Conservation (phyloP, 2,888 invertebrate genomes). For the Lathronympha strigana region DNA sequence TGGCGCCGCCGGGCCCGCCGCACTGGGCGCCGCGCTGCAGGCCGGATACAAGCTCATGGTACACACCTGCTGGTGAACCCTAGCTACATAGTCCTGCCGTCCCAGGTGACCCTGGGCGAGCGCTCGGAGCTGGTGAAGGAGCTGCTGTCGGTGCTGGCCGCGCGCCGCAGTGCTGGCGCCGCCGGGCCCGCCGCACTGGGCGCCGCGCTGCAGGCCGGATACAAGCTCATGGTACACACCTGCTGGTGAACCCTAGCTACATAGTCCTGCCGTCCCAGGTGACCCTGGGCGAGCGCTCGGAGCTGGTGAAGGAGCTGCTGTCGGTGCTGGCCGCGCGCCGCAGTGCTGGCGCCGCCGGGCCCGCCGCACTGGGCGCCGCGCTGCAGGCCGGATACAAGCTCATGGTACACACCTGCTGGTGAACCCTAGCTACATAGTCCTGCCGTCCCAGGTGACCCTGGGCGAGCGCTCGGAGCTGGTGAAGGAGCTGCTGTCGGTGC, state of each 20-base stretch:
- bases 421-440: constrained; percentile 86
- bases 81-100: constrained; percentile 93
- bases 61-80: constrained; percentile 37
- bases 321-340: constrained; percentile 91
- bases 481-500: constrained; percentile 88
- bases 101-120: constrained; percentile 96
- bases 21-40: constrained; percentile 96
- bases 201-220: constrained; percentile 95
- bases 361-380: constrained; percentile 96
- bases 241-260: constrained; percentile 61
- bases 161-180: constrained; percentile 86
- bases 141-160: constrained; percentile 91
- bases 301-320: constrained; percentile 89
- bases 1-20: constrained; percentile 88
- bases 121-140: constrained; percentile 90
- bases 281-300: constrained; percentile 93
- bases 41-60: constrained; percentile 96
- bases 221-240: constrained; percentile 91
- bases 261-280: constrained; percentile 98
- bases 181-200: constrained; percentile 93
- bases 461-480: constrained; percentile 92
- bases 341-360: constrained; percentile 85
- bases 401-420: constrained; percentile 84
- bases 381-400: constrained; percentile 96
- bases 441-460: constrained; percentile 97